phyloP scores from a whole-genome alignment of 2,113 vertebrate species.

The Panurus biarmicus region DNA sequence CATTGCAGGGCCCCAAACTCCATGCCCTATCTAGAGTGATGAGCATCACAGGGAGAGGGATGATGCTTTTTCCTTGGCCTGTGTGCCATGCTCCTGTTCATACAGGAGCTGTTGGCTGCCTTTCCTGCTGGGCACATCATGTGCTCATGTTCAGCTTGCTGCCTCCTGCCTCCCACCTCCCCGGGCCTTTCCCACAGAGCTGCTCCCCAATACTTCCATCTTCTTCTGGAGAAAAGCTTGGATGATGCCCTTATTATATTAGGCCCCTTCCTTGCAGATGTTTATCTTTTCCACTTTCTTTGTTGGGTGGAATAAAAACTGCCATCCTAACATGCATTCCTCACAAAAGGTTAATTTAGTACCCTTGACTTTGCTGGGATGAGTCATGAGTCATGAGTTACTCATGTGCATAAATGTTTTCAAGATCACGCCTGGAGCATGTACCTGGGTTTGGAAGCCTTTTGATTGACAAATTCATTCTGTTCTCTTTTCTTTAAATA shows the following conservation, averaged over 20 bases:
- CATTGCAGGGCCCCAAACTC: background rate
- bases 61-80: background rate
- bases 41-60: background rate
- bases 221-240: background rate
- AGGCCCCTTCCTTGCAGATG: background rate
- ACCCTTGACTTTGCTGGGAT: constrained; percentile 1
- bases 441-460: constrained; percentile 37
- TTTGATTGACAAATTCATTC: constrained; percentile 65
- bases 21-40: background rate
- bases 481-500: constrained; percentile 50
- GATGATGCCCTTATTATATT: background rate
- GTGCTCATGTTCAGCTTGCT: background rate
- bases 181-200: background rate
- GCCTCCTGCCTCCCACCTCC: background rate
- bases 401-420: constrained; percentile 57
- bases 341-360: constrained; percentile 14
- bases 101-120: background rate
- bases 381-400: constrained; percentile 34
- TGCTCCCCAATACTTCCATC: background rate
- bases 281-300: background rate
- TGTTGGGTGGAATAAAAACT: background rate
- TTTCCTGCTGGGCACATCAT: background rate
- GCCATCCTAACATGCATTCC: background rate
- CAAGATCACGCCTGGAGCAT: constrained; percentile 35
- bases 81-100: background rate